A percentile compares a stretch with the other conserved stretches of the same genome.
These are phyloP conservation scores for Steinernema khuongi DNA, from an alignment of 1,140 invertebrate species.

Conservation along the genomic window DNA sequence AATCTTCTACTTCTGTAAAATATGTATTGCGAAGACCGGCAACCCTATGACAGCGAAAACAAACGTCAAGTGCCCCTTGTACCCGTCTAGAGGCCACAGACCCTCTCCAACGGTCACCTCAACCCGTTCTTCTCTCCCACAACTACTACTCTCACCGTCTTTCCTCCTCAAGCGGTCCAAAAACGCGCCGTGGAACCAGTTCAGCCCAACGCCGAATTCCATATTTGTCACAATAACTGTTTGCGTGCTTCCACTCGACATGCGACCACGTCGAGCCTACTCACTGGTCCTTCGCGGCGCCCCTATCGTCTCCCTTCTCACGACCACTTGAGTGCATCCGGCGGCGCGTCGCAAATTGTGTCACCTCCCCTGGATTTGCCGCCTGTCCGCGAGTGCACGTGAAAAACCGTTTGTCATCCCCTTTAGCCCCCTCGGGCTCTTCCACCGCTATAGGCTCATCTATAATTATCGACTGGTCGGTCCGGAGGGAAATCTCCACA, in stretches of 20 bases:
- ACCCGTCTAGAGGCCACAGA: not conserved
- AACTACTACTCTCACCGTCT: not conserved
- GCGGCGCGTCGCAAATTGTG: not conserved
- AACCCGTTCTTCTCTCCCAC: not conserved
- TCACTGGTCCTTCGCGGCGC: not conserved
- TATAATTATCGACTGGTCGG: no score
- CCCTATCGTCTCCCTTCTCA: not conserved
- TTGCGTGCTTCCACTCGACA: not conserved
- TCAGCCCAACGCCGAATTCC: not conserved
- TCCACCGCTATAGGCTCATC: no score
- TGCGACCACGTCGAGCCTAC: not conserved
- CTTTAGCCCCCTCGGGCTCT: conserved; percentile 8
- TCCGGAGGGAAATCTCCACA: no score
- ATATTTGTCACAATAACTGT: conserved; percentile 17
- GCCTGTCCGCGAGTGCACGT: not conserved
- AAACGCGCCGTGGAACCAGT: not conserved
- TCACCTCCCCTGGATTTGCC: not conserved
- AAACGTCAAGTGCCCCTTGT: no score
- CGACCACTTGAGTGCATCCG: conserved; percentile 8
- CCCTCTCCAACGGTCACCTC: not conserved
- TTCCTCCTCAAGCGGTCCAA: not conserved
- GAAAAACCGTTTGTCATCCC: not conserved
- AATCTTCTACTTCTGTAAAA: no score
- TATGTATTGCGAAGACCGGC: no score
- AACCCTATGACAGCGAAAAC: no score